Evolutionary conservation across 2,888 invertebrate species (phyloP), one percentile per base, ranked within the genome.

Genomic region (Calliopum simillimum): DNA sequence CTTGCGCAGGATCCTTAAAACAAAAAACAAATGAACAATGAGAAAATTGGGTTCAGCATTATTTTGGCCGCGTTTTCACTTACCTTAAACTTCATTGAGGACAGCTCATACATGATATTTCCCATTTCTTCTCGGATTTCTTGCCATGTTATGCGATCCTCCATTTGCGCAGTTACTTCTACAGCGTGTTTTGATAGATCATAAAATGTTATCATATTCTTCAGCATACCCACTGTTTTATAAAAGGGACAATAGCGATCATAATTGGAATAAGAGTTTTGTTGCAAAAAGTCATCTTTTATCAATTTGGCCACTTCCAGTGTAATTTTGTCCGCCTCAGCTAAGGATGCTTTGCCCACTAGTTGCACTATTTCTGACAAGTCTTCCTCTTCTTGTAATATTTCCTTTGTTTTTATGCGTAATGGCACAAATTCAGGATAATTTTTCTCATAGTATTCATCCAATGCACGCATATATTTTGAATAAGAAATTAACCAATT

Each of bases 401-500:
- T 98, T 88, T 98, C 96, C 88, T 93, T 93, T 12, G 89, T 89
- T 90, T 98, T 98, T 25, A 96, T 97, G 86, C 99, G 91, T 68
- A 99, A 90, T 2, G 97, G 93, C 51, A 98, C 96, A 87, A 99
- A 99, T 83, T 99, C 99, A 8, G 92, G 90, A 89, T 94, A 98
- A 88, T 96, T 95, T 88, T 97, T 97, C 85, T 99, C 99, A 82
- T 99, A 99, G 89, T 96, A 99, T 82, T 99, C 99, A 81, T 99
- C 99, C 80, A 99, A 89, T 61, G 98, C 97, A 70, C 98, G 92
- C 88, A 95, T 94, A 89, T 99, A 99, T 89, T 99, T 99, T 86
- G 97, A 97, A 91, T 96, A 96, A 0, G 98, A 98, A 87, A 99
- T 98, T 78, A 99, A 92, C 99, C 99, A 99, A 88, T 99, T 99